Evolutionary conservation across 2,113 vertebrate species (phyloP), one percentile per base, ranked within the genome.

Genomic region (Serranochromis macrocephalus): DNA sequence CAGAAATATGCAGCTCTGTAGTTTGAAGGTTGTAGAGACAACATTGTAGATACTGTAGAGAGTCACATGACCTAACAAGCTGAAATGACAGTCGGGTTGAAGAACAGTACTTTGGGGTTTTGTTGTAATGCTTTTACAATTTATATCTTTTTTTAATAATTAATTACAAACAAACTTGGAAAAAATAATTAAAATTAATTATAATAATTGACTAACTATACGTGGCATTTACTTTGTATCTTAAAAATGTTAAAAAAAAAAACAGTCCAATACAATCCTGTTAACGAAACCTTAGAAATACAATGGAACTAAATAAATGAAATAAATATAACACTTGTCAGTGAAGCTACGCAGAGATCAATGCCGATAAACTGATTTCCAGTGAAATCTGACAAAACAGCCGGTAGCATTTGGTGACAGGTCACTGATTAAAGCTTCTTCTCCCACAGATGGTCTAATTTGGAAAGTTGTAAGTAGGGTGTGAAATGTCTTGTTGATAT

Each of bases 271-370:
- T n/a, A 66, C 9, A 75, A 45, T 2, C n/a, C 42, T 49, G 71
- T 19, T 75, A 75, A 19, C 2, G 0, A 49, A 31, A 29, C 4
- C 40, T 2, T 73, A 73, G 13, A 45, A 45, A 0, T 29, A 17
- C 2, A 73, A 47, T 47, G 1, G 3, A 0, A 7, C 14, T 47
- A 6, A 71, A 75, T 29, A 17, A 29, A 45, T 2, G 1, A 49
- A 49, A 29, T 17, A 29, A 45, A 49, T 29, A 29, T 31, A 49
- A 49, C 26, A 49, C 42, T 29, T 1, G 21, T 3, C 8, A 73
- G 40, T 73, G 68, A 17, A 73, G 16, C 71, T 19, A 17, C 10
- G 26, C 71, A 78, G 16, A 78, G 42, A 8, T 78, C 16, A 31
- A 8, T 12, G 26, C 16, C 2, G 0, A 7, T 75, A 75, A 78